Conservation (phyloP, 2,888 invertebrate species). For the Pammene fasciana region DNA sequence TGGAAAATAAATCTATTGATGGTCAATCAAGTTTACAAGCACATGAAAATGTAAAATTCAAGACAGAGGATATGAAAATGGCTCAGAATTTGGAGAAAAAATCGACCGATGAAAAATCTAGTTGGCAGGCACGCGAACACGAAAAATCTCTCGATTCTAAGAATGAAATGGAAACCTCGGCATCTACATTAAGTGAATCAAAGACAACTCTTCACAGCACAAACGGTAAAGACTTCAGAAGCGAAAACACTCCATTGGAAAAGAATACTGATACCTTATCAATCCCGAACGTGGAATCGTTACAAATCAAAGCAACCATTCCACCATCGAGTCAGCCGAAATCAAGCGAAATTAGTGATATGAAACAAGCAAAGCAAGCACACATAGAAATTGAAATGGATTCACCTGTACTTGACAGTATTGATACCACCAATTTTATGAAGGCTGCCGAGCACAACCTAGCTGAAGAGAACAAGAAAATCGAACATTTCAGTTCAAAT, state of each 20-base stretch:
- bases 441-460: slow-evolving; percentile 38
- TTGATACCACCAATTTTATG: slow-evolving; percentile 42
- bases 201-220: slow-evolving; percentile 5
- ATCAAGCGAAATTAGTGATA: slow-evolving; percentile 40
- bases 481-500: neutral
- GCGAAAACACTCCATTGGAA: slow-evolving; percentile 10
- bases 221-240: slow-evolving; percentile 26
- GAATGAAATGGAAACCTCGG: slow-evolving; percentile 36
- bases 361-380: slow-evolving; percentile 21
- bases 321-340: slow-evolving; percentile 3
- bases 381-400: slow-evolving; percentile 36
- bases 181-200: slow-evolving; percentile 29
- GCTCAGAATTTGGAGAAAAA: slow-evolving; percentile 6
- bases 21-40: neutral
- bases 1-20: neutral
- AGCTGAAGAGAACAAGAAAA: slow-evolving; percentile 7
- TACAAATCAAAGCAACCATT: slow-evolving; percentile 5
- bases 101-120: slow-evolving; percentile 16
- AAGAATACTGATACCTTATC: neutral
- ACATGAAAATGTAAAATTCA: neutral
- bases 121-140: slow-evolving; percentile 18
- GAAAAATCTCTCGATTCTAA: slow-evolving; percentile 21
- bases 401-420: slow-evolving; percentile 33
- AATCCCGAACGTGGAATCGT: neutral
- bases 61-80: slow-evolving; percentile 8